Evolutionary conservation across 2,797 vertebrate genomes (phyloP).

Genomic region (Dromococcyx pavoninus): DNA sequence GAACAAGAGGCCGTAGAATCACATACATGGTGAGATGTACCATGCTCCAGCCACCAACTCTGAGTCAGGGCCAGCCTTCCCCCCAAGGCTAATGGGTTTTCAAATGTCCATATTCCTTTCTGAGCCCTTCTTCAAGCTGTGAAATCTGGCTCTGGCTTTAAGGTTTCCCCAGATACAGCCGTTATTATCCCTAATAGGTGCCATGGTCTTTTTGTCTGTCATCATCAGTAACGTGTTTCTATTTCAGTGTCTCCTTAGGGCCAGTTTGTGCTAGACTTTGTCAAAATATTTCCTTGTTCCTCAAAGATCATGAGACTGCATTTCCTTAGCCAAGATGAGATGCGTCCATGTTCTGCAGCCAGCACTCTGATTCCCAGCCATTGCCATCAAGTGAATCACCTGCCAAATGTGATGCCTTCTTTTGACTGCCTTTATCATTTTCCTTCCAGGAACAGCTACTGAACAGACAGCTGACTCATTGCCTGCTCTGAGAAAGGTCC

Average conservation of each 20-base stretch:
- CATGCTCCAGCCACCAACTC: neutral
- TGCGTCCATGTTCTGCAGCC: neutral
- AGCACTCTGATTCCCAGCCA: neutral
- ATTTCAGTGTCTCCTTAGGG: neutral
- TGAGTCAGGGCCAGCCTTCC: neutral
- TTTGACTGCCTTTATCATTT: neutral
- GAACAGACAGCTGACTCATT: neutral
- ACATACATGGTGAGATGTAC: fast-evolving
- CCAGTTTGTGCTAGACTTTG: neutral
- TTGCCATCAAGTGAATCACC: neutral
- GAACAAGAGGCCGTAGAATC: neutral
- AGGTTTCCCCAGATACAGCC: neutral
- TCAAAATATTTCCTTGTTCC: slow-evolving; percentile 7
- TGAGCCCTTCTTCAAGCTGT: neutral
- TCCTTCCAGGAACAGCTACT: neutral
- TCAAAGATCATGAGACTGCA: neutral
- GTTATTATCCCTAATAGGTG: neutral
- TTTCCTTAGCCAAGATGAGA: neutral
- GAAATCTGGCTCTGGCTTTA: neutral
- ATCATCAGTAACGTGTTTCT: neutral
- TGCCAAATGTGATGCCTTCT: neutral
- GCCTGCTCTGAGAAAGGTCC: neutral
- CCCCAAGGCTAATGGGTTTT: neutral
- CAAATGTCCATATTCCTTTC: neutral
- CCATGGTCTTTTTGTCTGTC: neutral